Conservation (phyloP, 1,140 invertebrate genomes). For the Drosophila kikkawai region DNA sequence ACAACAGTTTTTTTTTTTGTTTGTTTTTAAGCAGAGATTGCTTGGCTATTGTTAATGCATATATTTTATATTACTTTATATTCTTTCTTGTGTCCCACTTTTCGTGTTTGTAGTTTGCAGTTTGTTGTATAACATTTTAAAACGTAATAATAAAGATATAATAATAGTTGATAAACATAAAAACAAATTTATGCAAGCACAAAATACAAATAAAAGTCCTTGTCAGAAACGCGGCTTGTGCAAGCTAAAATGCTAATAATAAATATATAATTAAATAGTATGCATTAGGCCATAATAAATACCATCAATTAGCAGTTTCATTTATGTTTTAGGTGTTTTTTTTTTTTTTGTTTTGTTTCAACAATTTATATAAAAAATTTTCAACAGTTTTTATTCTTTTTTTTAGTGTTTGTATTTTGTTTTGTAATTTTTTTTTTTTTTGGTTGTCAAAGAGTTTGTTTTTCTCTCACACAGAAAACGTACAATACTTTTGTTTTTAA, state of each 20-base stretch:
- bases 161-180: constrained; percentile 73
- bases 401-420: constrained; percentile 46
- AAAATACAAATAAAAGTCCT: constrained; percentile 64
- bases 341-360: constrained; percentile 42
- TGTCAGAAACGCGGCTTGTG: constrained; percentile 53
- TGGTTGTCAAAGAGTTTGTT: constrained; percentile 75
- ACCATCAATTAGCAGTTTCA: constrained; percentile 78
- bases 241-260: constrained; percentile 75
- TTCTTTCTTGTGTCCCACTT: constrained; percentile 39
- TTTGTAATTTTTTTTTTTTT: constrained; percentile 55
- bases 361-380: constrained; percentile 83
- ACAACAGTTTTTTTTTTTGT: constrained; percentile 57
- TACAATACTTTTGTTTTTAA: constrained; percentile 72
- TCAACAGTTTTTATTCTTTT: constrained; percentile 66
- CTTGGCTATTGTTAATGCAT: constrained; percentile 36
- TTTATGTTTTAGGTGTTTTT: constrained; percentile 39
- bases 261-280: constrained; percentile 79
- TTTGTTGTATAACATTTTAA: constrained; percentile 71
- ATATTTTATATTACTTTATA: constrained; percentile 27
- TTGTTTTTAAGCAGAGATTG: constrained; percentile 23
- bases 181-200: constrained; percentile 75
- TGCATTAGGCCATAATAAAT: constrained; percentile 75
- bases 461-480: constrained; percentile 75
- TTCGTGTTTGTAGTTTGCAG: constrained; percentile 57
- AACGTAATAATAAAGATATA: constrained; percentile 70